A percentile compares a stretch with the other conserved stretches of the same genome.
phyloP scores from a whole-genome alignment of 2,797 vertebrate species.

The Phalloptychus januarius region DNA sequence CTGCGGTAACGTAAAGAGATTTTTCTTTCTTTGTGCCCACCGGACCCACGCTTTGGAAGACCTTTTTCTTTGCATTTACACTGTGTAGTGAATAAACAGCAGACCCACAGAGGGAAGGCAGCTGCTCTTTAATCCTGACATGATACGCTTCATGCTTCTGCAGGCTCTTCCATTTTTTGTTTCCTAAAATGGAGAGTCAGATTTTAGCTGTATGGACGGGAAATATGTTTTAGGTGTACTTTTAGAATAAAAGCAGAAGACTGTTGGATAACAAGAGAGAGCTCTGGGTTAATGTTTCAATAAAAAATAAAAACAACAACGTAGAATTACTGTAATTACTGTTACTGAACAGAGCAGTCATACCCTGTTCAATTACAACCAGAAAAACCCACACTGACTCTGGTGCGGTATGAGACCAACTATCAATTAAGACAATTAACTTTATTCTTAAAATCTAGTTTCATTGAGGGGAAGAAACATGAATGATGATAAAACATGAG shows the following conservation, averaged over 20 bases:
- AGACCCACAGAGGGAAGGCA: slow-evolving; percentile 38
- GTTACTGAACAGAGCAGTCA: no score
- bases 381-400: no score
- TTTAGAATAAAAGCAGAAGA: not conserved
- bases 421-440: not conserved
- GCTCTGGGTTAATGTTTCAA: not conserved
- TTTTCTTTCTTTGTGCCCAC: not conserved
- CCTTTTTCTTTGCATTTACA: slow-evolving; percentile 30
- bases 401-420: not conserved
- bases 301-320: not conserved
- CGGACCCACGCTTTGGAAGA: slow-evolving; percentile 9
- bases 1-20: slow-evolving; percentile 3
- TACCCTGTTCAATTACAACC: no score
- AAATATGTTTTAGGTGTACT: not conserved
- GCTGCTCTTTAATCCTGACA: slow-evolving; percentile 49
- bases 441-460: no score
- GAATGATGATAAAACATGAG: not conserved
- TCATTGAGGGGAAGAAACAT: not conserved
- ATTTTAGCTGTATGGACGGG: slow-evolving; percentile 23
- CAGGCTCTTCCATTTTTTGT: slow-evolving; percentile 6
- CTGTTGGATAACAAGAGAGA: not conserved
- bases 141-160: slow-evolving; percentile 23
- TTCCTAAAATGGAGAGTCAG: slow-evolving; percentile 14
- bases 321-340: no score
- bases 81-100: slow-evolving; percentile 41